Evolutionary conservation across 2,888 invertebrate genomes (phyloP).

Genomic region (Orchesella flavescens): DNA sequence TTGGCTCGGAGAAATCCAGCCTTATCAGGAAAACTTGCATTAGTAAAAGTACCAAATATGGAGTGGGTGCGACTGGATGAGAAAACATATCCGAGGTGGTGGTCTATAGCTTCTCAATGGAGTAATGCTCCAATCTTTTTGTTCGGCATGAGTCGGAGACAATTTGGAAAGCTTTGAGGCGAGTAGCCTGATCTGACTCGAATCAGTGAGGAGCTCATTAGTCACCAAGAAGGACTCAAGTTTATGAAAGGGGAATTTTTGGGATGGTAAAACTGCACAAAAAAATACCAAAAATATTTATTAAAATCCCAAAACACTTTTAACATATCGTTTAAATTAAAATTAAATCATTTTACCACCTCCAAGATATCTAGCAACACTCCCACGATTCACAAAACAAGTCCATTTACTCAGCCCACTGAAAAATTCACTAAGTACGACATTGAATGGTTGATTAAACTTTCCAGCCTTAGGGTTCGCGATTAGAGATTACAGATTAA

Average conservation of each 20-base stretch:
- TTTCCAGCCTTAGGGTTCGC: too few species aligned
- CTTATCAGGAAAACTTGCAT: slow-evolving; percentile 83
- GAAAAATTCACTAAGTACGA: slow-evolving; percentile 85
- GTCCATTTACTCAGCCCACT: slow-evolving; percentile 77
- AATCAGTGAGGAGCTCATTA: slow-evolving; percentile 85
- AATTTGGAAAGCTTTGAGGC: slow-evolving; percentile 85
- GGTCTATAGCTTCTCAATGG: slow-evolving; percentile 87
- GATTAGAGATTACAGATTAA: too few species aligned
- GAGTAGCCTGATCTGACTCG: slow-evolving; percentile 85
- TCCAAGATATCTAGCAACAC: neutral
- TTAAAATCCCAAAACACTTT: slow-evolving; percentile 36
- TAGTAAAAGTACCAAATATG: slow-evolving; percentile 82
- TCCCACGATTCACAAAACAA: slow-evolving; percentile 67
- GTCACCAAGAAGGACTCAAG: slow-evolving; percentile 83
- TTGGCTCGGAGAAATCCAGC: slow-evolving; percentile 85
- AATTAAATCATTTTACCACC: neutral
- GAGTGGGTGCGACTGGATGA: slow-evolving; percentile 78
- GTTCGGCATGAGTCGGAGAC: slow-evolving; percentile 82
- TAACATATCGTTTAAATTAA: neutral
- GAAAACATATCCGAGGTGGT: slow-evolving; percentile 85
- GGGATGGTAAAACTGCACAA: too few species aligned
- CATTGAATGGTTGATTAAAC: slow-evolving; percentile 83
- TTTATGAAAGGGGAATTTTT: slow-evolving; percentile 72
- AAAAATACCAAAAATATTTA: slow-evolving; percentile 17
- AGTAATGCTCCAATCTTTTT: slow-evolving; percentile 85